These are phyloP conservation scores for Pteropus alecto DNA, from an alignment of 2,113 vertebrate genomes.

Conservation along the genomic window DNA sequence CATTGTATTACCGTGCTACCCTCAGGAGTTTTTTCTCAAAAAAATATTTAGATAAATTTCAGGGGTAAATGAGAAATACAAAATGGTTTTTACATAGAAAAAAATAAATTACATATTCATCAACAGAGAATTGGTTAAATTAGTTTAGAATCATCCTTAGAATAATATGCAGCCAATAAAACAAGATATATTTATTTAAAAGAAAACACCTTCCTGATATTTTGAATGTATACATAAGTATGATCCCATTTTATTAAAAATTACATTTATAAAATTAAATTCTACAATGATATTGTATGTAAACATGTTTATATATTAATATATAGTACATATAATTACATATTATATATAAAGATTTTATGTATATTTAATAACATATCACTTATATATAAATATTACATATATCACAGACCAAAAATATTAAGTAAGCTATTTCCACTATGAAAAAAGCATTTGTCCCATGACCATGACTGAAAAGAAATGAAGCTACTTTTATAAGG, in stretches of 20 bases:
- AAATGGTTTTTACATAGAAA: not conserved
- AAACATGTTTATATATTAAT: not conserved
- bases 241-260: slow-evolving; percentile 25
- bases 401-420: not conserved
- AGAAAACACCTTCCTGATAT: not conserved
- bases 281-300: not conserved
- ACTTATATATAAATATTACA: not conserved
- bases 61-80: not conserved
- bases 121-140: slow-evolving; percentile 10
- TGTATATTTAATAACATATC: not conserved
- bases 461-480: not conserved
- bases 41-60: not conserved
- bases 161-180: not conserved
- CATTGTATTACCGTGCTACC: not conserved
- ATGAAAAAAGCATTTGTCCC: not conserved
- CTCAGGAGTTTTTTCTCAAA: not conserved
- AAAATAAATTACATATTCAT: not conserved
- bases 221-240: slow-evolving; percentile 1
- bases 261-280: slow-evolving; percentile 40
- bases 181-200: slow-evolving; percentile 13
- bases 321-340: not conserved
- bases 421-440: slow-evolving; percentile 15
- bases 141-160: not conserved
- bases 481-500: not conserved
- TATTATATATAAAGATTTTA: not conserved